Conservation (phyloP, 2,113 vertebrate genomes). For the Pluvialis apricaria region DNA sequence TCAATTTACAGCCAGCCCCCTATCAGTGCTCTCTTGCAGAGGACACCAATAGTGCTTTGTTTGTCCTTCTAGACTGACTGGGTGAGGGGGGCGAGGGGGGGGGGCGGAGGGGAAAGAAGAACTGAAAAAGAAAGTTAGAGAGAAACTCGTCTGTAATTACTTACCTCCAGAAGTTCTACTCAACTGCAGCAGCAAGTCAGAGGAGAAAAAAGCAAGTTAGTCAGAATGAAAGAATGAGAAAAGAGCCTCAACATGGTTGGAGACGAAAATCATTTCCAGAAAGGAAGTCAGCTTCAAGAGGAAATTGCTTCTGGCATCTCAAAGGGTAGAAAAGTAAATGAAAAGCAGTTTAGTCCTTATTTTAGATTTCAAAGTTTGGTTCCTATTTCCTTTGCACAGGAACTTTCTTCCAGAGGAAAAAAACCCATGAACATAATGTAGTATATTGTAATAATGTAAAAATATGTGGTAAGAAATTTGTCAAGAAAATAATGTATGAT, state of each 20-base stretch:
- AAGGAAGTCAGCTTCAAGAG: conserved; percentile 75
- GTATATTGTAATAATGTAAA: neutral
- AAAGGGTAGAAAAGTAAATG: conserved; percentile 64
- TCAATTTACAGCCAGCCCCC: conserved; percentile 81
- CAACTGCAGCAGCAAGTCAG: conserved; percentile 2
- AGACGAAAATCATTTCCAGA: conserved; percentile 78
- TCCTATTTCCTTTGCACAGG: conserved; percentile 48
- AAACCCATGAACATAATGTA: neutral
- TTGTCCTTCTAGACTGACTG: conserved; percentile 67
- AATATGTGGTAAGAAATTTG: neutral
- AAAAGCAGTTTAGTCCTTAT: conserved; percentile 55
- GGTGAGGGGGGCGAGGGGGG: conserved; percentile 16
- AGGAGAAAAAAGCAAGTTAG: conserved; percentile 19
- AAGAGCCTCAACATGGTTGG: conserved; percentile 63
- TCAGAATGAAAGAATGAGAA: conserved; percentile 56
- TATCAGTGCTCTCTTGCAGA: conserved; percentile 70
- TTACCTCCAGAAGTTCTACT: conserved; percentile 57
- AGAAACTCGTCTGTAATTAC: conserved; percentile 50
- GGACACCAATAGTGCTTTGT: conserved; percentile 78
- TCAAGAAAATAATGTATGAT: neutral
- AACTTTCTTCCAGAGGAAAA: neutral
- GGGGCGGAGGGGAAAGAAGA: neutral
- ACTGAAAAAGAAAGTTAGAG: conserved; percentile 70
- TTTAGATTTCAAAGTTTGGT: conserved; percentile 43
- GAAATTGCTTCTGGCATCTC: conserved; percentile 73